These are phyloP conservation scores for Galerucella pusilla DNA, from an alignment of 2,888 invertebrate genomes.

Conservation along the genomic window DNA sequence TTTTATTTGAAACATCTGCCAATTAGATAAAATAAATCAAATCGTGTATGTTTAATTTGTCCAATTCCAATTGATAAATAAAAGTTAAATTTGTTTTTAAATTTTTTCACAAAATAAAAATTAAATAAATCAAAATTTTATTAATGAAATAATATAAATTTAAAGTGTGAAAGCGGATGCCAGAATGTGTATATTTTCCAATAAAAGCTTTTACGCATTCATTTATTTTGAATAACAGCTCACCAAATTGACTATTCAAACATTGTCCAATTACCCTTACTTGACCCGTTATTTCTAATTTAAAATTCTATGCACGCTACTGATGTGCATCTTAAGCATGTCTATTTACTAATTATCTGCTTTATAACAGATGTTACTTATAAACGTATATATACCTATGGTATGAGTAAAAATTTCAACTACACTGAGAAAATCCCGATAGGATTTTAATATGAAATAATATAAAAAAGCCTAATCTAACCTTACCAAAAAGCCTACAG, in stretches of 20 bases:
- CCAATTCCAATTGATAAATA: no score
- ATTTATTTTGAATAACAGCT: constrained; percentile 16
- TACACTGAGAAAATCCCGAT: constrained; percentile 7
- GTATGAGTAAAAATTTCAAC: constrained; percentile 12
- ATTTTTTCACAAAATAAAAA: no score
- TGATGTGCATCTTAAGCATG: constrained; percentile 37
- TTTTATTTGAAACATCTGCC: no score
- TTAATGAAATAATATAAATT: background rate
- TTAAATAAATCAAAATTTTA: no score
- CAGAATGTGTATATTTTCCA: constrained; percentile 12
- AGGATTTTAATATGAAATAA: no score
- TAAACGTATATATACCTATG: constrained; percentile 13
- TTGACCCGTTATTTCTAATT: constrained; percentile 35
- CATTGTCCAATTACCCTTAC: constrained; percentile 34
- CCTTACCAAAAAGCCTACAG: no score
- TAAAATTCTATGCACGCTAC: constrained; percentile 37
- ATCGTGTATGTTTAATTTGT: no score
- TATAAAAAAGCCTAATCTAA: no score
- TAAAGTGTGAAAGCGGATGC: constrained; percentile 21
- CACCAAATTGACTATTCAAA: constrained; percentile 32
- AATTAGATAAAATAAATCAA: no score
- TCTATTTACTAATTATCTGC: constrained; percentile 39
- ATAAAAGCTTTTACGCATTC: constrained; percentile 4
- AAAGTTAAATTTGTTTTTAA: no score
- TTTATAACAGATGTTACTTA: constrained; percentile 23